Percentiles rank a stretch among this genome's conserved stretches.
phyloP scores from a whole-genome alignment of 1,140 invertebrate species.

The Antheraea pernyi region DNA sequence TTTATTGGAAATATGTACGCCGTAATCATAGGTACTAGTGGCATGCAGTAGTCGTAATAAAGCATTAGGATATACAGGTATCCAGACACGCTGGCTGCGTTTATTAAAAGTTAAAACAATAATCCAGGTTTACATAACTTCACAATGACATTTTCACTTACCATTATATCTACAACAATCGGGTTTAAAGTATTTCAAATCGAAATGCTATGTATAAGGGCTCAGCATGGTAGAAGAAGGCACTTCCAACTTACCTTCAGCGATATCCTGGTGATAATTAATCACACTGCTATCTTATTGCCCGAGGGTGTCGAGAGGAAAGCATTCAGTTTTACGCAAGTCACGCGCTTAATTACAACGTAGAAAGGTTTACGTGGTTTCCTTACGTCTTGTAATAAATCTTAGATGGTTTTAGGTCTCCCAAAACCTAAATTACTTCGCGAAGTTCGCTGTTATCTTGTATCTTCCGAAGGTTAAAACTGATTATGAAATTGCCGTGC shows the following conservation, averaged over 20 bases:
- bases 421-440: background rate
- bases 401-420: background rate
- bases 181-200: too few relatives aligned
- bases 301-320: background rate
- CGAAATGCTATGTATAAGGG: too few relatives aligned
- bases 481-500: too few relatives aligned
- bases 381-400: constrained; percentile 10
- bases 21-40: too few relatives aligned
- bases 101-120: too few relatives aligned
- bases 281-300: constrained; percentile 1
- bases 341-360: constrained; percentile 10
- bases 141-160: too few relatives aligned
- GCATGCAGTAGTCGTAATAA: too few relatives aligned
- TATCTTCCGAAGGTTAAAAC: background rate
- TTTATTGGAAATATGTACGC: too few relatives aligned
- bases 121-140: too few relatives aligned
- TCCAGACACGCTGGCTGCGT: too few relatives aligned
- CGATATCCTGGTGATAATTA: background rate
- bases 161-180: too few relatives aligned
- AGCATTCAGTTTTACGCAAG: constrained; percentile 5
- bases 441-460: background rate
- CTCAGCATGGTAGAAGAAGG: background rate
- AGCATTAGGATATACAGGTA: too few relatives aligned
- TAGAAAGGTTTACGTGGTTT: constrained; percentile 9
- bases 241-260: background rate